These are phyloP conservation scores for Cantharis lateralis DNA, from an alignment of 2,888 invertebrate genomes.

Conservation along the genomic window DNA sequence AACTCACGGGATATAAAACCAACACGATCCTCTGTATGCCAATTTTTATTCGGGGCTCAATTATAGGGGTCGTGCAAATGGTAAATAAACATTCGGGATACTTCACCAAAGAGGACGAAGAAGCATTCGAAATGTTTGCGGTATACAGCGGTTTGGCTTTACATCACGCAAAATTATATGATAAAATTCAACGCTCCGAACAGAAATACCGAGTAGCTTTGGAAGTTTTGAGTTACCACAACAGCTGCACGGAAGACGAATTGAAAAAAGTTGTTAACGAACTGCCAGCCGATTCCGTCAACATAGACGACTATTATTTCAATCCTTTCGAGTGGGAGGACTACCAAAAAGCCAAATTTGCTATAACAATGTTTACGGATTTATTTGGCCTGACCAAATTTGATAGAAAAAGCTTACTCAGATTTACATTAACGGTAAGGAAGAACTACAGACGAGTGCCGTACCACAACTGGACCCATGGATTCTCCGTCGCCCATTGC, in stretches of 20 bases:
- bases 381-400: conserved; percentile 71
- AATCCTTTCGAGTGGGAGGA: conserved; percentile 74
- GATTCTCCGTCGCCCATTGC: conserved; percentile 84
- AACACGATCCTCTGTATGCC: conserved; percentile 85
- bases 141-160: conserved; percentile 85
- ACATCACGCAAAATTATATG: conserved; percentile 83
- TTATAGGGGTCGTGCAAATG: conserved; percentile 85
- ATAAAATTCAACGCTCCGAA: conserved; percentile 79
- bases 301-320: conserved; percentile 68
- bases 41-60: conserved; percentile 75
- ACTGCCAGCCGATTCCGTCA: conserved; percentile 39
- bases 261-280: conserved; percentile 39
- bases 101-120: conserved; percentile 73
- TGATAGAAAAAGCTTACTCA: conserved; percentile 68
- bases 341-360: conserved; percentile 65
- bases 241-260: conserved; percentile 75
- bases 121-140: conserved; percentile 82
- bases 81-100: conserved; percentile 67
- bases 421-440: conserved; percentile 79
- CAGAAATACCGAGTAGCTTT: conserved; percentile 82
- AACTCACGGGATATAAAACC: conserved; percentile 71
- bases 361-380: conserved; percentile 43
- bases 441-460: conserved; percentile 85
- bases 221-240: conserved; percentile 84
- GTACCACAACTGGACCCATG: conserved; percentile 89